Evolutionary conservation across 2,113 vertebrate genomes (phyloP), one percentile per base, ranked within the genome.

Genomic region (Mixornis gularis): DNA sequence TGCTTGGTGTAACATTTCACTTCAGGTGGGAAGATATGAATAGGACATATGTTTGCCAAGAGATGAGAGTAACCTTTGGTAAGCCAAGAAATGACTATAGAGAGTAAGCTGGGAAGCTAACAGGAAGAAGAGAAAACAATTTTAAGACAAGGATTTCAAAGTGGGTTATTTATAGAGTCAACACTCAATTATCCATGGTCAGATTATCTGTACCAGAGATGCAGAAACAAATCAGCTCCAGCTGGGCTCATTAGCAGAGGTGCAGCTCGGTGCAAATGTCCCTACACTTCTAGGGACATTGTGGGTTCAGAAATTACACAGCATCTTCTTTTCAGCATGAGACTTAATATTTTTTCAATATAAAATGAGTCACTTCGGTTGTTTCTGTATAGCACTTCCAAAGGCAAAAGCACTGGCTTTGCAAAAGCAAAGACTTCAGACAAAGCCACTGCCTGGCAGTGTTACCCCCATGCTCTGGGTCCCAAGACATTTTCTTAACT

Each of bases 121-220:
- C 60, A 86, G 69, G 82, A 90, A 85, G 82, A 92, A 55, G 43
- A 78, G 49, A 91, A 91, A 92, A 90, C 52, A 88, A 70, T 74
- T 93, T 91, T 70, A 93, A 90, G 69, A 85, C 79, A 83, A 85
- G 72, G 71, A 94, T 80, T 95, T 91, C 43, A 63, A 83, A 85
- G 78, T 49, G 40, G 15, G 65, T 89, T 96, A 95, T 95, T 96
- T 95, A 94, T 92, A 92, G 89, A 92, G 81, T 89, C 93, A 91
- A 91, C 85, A 87, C 87, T 85, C 74, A 93, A 66, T 92, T 96
- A 94, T 53, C 85, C 79, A 89, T 13, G 78, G 91, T 77, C 81
- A 94, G 93, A 94, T 95, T 96, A 92, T 89, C 85, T 92, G 89
- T 92, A 82, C 87, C 85, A 95, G 81, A 95, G 91, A 94, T 89